phyloP scores from a whole-genome alignment of 2,888 invertebrate genomes.

The Atrina japonica region DNA sequence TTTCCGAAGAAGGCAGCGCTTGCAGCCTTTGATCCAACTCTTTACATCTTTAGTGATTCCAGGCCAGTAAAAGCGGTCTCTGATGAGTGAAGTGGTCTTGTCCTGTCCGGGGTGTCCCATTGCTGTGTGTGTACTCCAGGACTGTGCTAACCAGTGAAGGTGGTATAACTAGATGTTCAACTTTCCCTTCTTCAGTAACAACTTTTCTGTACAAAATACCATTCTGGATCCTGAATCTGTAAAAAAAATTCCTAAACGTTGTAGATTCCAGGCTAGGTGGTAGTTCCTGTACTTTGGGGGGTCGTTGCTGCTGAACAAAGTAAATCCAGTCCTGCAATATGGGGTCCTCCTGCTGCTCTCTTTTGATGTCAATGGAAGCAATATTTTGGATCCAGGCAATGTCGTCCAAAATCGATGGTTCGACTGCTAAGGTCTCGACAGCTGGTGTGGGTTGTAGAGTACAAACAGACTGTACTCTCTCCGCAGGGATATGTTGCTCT shows the following conservation, averaged over 20 bases:
- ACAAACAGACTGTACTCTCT: not conserved
- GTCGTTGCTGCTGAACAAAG: not conserved
- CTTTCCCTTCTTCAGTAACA: no score
- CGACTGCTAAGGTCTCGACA: not conserved
- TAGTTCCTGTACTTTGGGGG: no score
- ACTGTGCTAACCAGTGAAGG: not conserved
- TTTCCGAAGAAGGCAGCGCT: not conserved
- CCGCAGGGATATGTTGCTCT: not conserved
- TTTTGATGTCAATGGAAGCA: not conserved
- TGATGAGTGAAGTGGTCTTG: not conserved
- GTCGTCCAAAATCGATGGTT: not conserved
- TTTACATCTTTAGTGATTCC: no score
- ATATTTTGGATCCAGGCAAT: not conserved
- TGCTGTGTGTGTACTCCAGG: not conserved
- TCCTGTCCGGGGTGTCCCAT: no score
- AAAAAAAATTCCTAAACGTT: no score
- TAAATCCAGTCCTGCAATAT: constrained; percentile 1
- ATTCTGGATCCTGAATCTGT: not conserved
- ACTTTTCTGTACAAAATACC: not conserved
- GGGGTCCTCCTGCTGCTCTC: not conserved
- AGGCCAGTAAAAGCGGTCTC: constrained; percentile 1
- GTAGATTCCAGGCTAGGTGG: not conserved
- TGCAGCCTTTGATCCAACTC: not conserved
- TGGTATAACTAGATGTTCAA: not conserved
- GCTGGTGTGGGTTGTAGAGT: not conserved